Evolutionary conservation across 2,888 invertebrate species (phyloP), one percentile per base, ranked within the genome.

Genomic region (Clunio marinus): DNA sequence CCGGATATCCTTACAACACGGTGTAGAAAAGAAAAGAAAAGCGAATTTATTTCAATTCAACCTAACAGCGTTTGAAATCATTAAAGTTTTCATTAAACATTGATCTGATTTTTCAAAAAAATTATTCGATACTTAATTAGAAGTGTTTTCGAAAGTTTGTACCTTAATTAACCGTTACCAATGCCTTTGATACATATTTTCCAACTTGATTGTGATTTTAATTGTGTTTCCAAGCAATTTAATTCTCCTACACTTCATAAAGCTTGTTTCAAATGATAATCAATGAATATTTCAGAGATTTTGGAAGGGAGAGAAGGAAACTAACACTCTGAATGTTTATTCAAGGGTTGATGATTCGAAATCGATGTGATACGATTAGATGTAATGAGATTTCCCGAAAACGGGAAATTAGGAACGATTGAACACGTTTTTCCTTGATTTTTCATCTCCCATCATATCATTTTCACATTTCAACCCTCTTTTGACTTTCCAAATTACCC

Each of bases 381-480:
- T 66, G 28, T 46, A 66, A 66, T 66, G 66, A 66, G 66, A 66
- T 66, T 66, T 66, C 66, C 66, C 66, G 55, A 66, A 62, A 62
- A 66, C 66, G 66, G 66, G 66, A 66, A 66, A 66, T 65, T 65
- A 65, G 46, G 63, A 65, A 65, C 63, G 63, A 65, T 66, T 66
- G 66, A 66, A 66, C 66, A 66, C 66, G 66, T 66, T 66, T n/a
- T n/a, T 66, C 55, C 28, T 8, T 55, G 66, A 66, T 66, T 66
- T 66, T 35, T 55, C 51, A 66, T 66, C 63, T 63, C n/a, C n/a
- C n/a, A n/a, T n/a, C n/a, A n/a, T n/a, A n/a, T n/a, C 57, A 51
- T 20, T 27, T 57, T 13, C 27, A 7, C 55, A n/a, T 25, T 22
- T 17, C 35, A 32, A 60, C 63, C 63, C 63, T 28, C 63, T 63